Evolutionary conservation across 2,797 vertebrate species (phyloP), one percentile per base, ranked within the genome.

Genomic region (Platyrinchus mystaceus): DNA sequence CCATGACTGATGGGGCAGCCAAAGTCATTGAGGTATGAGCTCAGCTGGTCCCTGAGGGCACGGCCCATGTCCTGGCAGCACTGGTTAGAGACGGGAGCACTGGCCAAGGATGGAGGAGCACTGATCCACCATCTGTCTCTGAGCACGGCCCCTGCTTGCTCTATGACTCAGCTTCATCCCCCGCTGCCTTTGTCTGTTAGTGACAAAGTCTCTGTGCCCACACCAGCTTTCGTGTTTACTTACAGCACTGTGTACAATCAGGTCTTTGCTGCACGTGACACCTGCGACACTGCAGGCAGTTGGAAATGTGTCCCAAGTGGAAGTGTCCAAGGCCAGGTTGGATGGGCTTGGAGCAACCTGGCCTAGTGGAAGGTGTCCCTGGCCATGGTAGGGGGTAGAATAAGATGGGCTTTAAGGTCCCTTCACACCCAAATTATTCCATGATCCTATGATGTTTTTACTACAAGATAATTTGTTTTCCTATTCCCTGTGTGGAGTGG

Each of bases 1-100:
- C 99, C 93, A 99, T 99, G 99, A 99, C 98, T 15, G 99, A 99
- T 44, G 99, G 99, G 91, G 98, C 99, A 41, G 98, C 98, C 68
- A 99, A 98, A 97, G 98, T 99, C 85, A 98, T 99, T 58, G 98
- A 99, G 98, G 99, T 99, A 89, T 59, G 81, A 94, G 55, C 59
- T 73, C 46, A 46, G 66, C 75, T 52, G 74, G 34, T 73, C 59
- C 46, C 78, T 6, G 39, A 55, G 64, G 53, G 59, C 60, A 32
- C 84, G 64, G 84, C 84, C 82, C 79, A 68, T 0, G 0, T 30
- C 55, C 82, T 86, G 76, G 43, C 55, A 62, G 63, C 3, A 1
- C 80, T 80, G 87, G n/a, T 34, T 67, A 22, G 71, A 44, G 64
- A 6, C 5, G 1, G 24, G 60, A 84, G 49, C 39, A 23, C 28